Base-by-base conservation (phyloP, 2,797 vertebrate species). In the Dryobates pubescens region DNA sequence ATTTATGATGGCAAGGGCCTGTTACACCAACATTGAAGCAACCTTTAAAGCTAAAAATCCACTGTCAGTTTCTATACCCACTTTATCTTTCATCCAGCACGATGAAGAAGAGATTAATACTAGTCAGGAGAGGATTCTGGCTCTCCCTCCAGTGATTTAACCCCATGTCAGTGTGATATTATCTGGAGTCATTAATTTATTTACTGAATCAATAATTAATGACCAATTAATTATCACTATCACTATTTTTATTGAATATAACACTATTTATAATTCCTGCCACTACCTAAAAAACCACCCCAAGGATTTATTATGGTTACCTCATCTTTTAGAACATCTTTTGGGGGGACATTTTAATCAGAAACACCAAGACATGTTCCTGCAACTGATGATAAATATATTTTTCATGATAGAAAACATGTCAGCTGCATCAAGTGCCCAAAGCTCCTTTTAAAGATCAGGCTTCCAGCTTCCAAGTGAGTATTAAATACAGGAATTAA, bases 381-480 rank as follows among this genome's bases (percentile, higher is more conserved):
- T 75, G 72, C 59, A 93, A 59, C 38, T 59, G 67, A 63, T 43
- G 65, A 85, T 77, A 72, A 74, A 74, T 73, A 8, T 32, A 62
- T 69, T 88, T 92, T 87, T 94, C 38, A 12, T 75, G 11, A 80
- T 14, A 30, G 32, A 85, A 90, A 80, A 87, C 30, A 86, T 88
- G 27, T 89, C 83, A 75, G 59, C 63, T 85, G 75, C 77, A 76
- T 71, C 29, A 34, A 73, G 29, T 19, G 32, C 61, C 73, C 32
- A 57, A 71, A 90, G 49, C 12, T 88, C 45, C 53, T 94, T 90
- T 85, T 82, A 78, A 45, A 92, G 71, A 34, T 85, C 62, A 89
- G 74, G 59, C 51, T 91, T 88, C 72, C 56, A 82, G 72, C 71
- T 88, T 90, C 29, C 85, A 74, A 90, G 17, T 30, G 15, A 78